These are phyloP conservation scores for Tetragnatha montana DNA, from an alignment of 2,888 invertebrate species.

Conservation along the genomic window DNA sequence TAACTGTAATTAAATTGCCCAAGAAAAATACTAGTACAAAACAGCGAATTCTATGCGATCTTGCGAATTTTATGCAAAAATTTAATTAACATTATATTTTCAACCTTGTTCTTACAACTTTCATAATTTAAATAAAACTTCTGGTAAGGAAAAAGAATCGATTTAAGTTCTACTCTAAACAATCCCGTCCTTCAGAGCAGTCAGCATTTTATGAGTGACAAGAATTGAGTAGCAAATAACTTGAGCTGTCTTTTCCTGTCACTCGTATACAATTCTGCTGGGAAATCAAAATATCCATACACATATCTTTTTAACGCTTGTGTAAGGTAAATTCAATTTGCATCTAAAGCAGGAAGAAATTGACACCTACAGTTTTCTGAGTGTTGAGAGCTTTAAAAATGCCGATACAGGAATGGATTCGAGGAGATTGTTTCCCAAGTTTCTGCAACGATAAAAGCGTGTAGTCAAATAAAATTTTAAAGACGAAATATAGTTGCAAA, in stretches of 20 bases:
- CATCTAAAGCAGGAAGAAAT: constrained; percentile 1
- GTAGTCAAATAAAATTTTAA: too few species aligned
- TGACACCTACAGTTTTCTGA: constrained; percentile 59
- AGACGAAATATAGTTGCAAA: too few species aligned
- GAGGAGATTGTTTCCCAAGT: constrained; percentile 58
- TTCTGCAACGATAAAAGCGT: constrained; percentile 41
- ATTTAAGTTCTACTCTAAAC: too few species aligned
- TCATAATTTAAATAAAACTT: too few species aligned
- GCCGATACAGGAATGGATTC: constrained; percentile 59
- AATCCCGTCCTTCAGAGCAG: too few species aligned
- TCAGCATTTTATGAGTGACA: too few species aligned
- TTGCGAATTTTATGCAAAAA: neutral
- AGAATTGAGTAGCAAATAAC: too few species aligned
- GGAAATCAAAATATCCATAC: constrained; percentile 11
- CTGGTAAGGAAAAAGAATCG: too few species aligned
- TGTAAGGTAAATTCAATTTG: constrained; percentile 5
- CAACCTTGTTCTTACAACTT: too few species aligned
- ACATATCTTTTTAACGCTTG: neutral
- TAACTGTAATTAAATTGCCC: too few species aligned
- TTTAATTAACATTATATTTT: neutral
- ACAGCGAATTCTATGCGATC: neutral
- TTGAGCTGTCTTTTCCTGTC: too few species aligned
- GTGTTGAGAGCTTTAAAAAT: constrained; percentile 58
- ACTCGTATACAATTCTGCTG: neutral
- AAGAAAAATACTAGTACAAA: neutral